Conservation (phyloP, 2,797 vertebrate species). For the Neosilurus hyrtlii region DNA sequence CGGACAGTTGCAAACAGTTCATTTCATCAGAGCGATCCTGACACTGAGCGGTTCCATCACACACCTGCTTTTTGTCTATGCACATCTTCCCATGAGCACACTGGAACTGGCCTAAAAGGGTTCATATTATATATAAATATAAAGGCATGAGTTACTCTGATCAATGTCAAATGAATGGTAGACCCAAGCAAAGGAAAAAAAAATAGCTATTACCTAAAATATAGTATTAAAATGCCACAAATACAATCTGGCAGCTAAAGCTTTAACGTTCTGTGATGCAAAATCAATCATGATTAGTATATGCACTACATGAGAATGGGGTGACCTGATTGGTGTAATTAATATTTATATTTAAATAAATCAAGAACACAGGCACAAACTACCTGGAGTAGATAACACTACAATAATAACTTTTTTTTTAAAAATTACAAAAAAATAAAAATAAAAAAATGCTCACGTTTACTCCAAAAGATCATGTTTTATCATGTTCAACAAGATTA, state of each 20-base stretch:
- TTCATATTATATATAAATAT: not conserved
- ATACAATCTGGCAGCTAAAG: not conserved
- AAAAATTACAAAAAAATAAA: no score
- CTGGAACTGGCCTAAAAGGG: slow-evolving; percentile 74
- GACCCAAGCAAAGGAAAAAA: no score
- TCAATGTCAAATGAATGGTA: not conserved
- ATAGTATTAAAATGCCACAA: not conserved
- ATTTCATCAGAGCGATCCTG: slow-evolving; percentile 82
- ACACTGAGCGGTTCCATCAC: slow-evolving; percentile 82
- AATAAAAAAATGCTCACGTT: no score
- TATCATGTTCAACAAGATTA: no score
- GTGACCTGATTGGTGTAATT: no score
- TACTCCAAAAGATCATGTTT: no score
- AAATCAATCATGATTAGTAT: not conserved
- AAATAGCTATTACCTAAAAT: not conserved
- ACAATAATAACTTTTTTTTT: no score
- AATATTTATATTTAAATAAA: no score
- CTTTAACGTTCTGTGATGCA: not conserved
- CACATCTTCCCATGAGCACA: slow-evolving; percentile 76
- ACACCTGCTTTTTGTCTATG: slow-evolving; percentile 66
- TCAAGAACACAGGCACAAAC: no score
- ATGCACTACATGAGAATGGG: no score
- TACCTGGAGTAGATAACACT: no score
- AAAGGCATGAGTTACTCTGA: rapidly evolving
- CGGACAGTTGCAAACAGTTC: slow-evolving; percentile 66